Percentiles rank a stretch among this genome's conserved stretches.
These are phyloP conservation scores for Torymus auratus DNA, from an alignment of 2,888 invertebrate species.

Conservation along the genomic window DNA sequence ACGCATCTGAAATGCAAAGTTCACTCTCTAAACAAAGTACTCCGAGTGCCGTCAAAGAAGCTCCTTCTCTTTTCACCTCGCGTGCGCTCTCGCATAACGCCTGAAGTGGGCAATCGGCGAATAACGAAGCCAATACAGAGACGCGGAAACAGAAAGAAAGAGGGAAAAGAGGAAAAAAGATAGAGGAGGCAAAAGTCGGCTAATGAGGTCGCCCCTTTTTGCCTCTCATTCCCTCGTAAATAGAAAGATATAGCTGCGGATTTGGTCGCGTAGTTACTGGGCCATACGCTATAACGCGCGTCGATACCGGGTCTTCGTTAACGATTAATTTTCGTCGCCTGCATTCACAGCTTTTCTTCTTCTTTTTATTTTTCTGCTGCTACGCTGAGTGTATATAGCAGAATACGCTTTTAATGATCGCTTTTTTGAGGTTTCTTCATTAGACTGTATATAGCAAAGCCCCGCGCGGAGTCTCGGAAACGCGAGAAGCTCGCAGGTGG, in stretches of 20 bases:
- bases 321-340: neutral
- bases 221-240: constrained; percentile 4
- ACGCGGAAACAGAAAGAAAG: constrained; percentile 1
- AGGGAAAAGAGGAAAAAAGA: neutral
- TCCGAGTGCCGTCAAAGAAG: neutral
- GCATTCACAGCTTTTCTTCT: neutral
- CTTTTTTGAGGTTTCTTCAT: neutral
- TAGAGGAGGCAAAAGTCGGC: neutral
- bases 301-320: no score
- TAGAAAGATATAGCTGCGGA: constrained; percentile 38
- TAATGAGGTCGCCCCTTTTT: constrained; percentile 34
- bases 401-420: neutral
- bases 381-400: neutral
- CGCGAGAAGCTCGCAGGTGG: neutral
- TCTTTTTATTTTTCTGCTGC: constrained; percentile 9
- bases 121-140: constrained; percentile 6
- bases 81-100: no score
- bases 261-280: constrained; percentile 5
- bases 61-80: neutral
- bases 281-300: neutral
- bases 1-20: no score
- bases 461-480: no score
- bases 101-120: constrained; percentile 1
- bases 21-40: no score
- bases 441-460: neutral